Base-by-base conservation (phyloP, 2,888 invertebrate genomes). In the Thysanoteuthis rhombus region DNA sequence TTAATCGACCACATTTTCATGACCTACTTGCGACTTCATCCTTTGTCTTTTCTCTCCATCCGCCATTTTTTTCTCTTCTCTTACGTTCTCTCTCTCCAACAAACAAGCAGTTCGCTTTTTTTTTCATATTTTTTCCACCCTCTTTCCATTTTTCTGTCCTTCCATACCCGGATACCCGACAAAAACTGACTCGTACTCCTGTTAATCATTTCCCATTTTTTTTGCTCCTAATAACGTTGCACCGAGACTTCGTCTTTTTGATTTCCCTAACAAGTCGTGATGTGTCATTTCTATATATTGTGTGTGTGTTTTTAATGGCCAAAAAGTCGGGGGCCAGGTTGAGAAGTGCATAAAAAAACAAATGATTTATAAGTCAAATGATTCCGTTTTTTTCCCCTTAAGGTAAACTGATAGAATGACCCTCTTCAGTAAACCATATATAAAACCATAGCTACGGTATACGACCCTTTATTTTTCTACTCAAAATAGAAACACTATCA, bases 11-110 rank as follows among this genome's bases (percentile, higher is more conserved):
- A 25, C 39, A 92, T 92, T 92, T 40, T 45, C n/a, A 42, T 93
- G 93, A 93, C 93, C 93, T 93, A 93, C 52, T 93, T 93, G 52
- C 93, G 28, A 93, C 52, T 92, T 93, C 93, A 39, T 93, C 93
- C 93, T 93, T 93, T 93, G 93, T 93, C 93, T 93, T 42, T 92
- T 93, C 93, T 93, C 39, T 93, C 93, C 93, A 93, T 93, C 93
- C 93, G 93, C 93, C 93, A 93, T 93, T 39, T 93, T 52, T 92
- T 93, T 58, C n/a, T 38, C 32, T 92, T 38, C 47, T 39, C 32
- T 47, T 58, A n/a, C 47, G 36, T 42, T 45, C 28, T 92, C 92
- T 22, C 42, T 92, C 92, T 92, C 40, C 42, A 22, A 38, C 75
- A 75, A 75, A 75, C 75, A 75, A 75, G n/a, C 75, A n/a, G 75